Conservation (phyloP, 2,888 invertebrate species). For the Syritta pipiens region DNA sequence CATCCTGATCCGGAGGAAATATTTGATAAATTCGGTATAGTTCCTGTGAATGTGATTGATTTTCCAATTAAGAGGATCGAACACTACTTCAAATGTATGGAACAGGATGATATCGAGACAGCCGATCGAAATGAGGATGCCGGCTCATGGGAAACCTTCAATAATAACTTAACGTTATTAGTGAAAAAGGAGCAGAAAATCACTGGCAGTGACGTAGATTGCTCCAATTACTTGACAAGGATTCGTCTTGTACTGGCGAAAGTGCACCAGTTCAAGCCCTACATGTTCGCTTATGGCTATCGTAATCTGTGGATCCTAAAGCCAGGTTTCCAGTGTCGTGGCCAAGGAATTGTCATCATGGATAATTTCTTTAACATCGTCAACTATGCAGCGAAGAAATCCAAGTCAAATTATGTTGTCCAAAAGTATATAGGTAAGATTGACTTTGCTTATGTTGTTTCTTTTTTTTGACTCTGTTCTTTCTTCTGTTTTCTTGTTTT, state of each 20-base stretch:
- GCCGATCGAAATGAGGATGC: not conserved
- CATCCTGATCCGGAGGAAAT: conserved; percentile 65
- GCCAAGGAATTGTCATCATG: conserved; percentile 90
- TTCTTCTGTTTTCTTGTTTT: conserved; percentile 73
- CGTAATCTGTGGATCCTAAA: conserved; percentile 95
- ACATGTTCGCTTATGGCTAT: conserved; percentile 86
- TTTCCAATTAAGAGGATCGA: conserved; percentile 87
- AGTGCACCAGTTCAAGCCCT: conserved; percentile 82
- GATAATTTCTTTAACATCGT: conserved; percentile 87
- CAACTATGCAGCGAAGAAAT: conserved; percentile 82
- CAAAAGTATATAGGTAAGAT: conserved; percentile 93
- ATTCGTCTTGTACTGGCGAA: conserved; percentile 82
- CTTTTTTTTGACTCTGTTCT: not conserved
- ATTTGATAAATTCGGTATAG: conserved; percentile 81
- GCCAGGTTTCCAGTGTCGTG: conserved; percentile 90
- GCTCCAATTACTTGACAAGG: conserved; percentile 73
- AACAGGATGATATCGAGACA: conserved; percentile 77
- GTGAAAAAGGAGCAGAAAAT: conserved; percentile 75
- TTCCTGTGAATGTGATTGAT: conserved; percentile 82
- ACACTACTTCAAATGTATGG: conserved; percentile 9
- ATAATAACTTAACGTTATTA: conserved; percentile 73
- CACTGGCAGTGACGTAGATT: conserved; percentile 70
- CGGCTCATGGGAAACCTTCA: conserved; percentile 72
- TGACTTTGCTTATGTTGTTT: conserved; percentile 23
- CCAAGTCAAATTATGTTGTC: conserved; percentile 85